Base-by-base conservation (phyloP, 1,140 invertebrate species). In the Camponotus floridanus region DNA sequence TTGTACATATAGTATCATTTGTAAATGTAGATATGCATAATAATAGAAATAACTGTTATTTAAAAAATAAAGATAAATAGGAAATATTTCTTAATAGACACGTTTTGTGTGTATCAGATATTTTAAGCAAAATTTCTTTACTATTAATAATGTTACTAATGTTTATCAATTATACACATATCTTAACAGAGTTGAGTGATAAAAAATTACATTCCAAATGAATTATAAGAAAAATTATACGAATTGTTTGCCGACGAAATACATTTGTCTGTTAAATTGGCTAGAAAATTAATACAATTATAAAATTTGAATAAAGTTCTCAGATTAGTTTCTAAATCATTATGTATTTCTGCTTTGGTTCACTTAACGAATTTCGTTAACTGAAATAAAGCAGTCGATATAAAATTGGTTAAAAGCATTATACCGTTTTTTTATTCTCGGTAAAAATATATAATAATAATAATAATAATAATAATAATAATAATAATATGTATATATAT, bases 241-340 rank as follows among this genome's bases (percentile, higher is more conserved):
- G 59, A 39, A 65, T 67, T 36, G 36, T 67, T 67, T 0, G 39
- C 45, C 39, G 3, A 51, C 1, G 11, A 15, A 65, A 21, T 45
- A 26, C 26, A n/a, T n/a, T 33, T 3, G 9, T 26, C 3, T 18
- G 26, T 42, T 39, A 79, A 13, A 79, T 31, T 70, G 8, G 3
- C 0, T 42, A 70, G 42, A 51, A 51, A 55, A 80, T 57, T 42
- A 33, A 42, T n/a, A 42, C n/a, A 65, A 33, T 15, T 64, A 78
- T 33, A 42, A 65, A 36, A 31, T 15, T 57, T 2, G 31, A 36
- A 57, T 57, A 74, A 15, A 13, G 11, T 48, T 71, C 31, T 51
- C 26, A 4, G 3, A 39, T 33, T 74, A 57, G 7, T 8, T 36
- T 57, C 42, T 21, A 6, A 36, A 26, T 62, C 26, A 18, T 64